Base-by-base conservation (phyloP, 2,113 vertebrate species). In the Hiodon alosoides region DNA sequence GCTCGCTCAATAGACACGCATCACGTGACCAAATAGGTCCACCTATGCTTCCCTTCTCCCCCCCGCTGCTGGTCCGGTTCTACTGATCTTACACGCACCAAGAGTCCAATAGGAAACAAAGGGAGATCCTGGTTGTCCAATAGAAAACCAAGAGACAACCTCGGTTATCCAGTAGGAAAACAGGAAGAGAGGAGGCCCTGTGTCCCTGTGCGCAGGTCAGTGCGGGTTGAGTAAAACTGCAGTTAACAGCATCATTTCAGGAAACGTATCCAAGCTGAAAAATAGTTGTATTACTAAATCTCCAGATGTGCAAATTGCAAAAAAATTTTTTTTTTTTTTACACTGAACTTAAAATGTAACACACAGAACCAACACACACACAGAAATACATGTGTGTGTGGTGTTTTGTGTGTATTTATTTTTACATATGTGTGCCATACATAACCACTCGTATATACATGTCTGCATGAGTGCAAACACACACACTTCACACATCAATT, bases 221-320 rank as follows among this genome's bases (percentile, higher is more conserved):
- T 81, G 85, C 86, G 73, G 84, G 86, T 88, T 89, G 89, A 88
- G 66, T 83, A 84, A 78, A 76, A 90, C 91, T 91, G 91, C 93
- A 90, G 88, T 87, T 90, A 92, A 93, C 92, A 93, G 94, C 94
- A 96, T 95, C 93, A 95, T 95, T 89, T 94, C 66, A 91, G 89
- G 89, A 91, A 83, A 90, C 82, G 84, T 67, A 61, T 66, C 69
- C 62, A 76, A 78, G 75, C 83, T 69, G 77, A 80, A 82, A 75
- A 14, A 81, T 80, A 72, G 52, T 93, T 86, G 88, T 88, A 88
- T 94, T 87, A 94, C 84, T 83, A 91, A 92, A 92, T 87, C 86
- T 90, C 92, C 94, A 92, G 88, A 97, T 99, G 97, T 99, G 96
- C 97, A 99, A 99, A 98, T 93, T 83, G 97, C 95, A 98, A 98